Base-by-base conservation (phyloP, 2,888 invertebrate species). In the Cantharis lateralis region DNA sequence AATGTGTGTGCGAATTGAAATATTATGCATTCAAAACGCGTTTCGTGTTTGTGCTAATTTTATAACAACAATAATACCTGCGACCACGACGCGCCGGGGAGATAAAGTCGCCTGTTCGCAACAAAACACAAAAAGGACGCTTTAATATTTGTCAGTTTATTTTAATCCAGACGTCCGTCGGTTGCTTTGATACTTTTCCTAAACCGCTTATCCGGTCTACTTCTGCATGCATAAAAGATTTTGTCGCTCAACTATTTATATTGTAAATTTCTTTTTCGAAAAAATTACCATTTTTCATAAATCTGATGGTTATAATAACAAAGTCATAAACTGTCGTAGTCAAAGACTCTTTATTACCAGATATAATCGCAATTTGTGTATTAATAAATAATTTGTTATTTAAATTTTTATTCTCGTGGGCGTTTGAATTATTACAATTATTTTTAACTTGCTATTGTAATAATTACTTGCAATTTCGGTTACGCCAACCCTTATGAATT, bases 21-120 rank as follows among this genome's bases (percentile, higher is more conserved):
- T 77, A 74, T 80, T 80, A 80, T 76, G 78, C 75, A 80, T 80
- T 78, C 80, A 77, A 70, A 77, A 72, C 80, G 75, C 76, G 80
- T 77, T 76, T 70, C 77, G 72, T 77, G 77, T 79, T 79, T 77
- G 72, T 64, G 62, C 72, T 77, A 80, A 80, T 79, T 80, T 80
- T 75, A 75, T 76, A 77, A 80, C 77, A 80, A 80, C 79, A 32
- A 32, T 32, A 32, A 79, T 77, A 77, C 77, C 78, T 75, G 75
- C 71, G 77, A 77, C 77, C 77, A 74, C 77, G 71, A 20, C 71
- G 63, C 15, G 69, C 26, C 28, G 71, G 74, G 77, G 69, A 77
- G 77, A 77, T 77, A 77, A 32, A 77, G 74, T 77, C 63, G 62
- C 71, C 69, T 71, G 63, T 72, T 74, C 68, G 32, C 63, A 62